Evolutionary conservation across 2,113 vertebrate species (phyloP), one percentile per base, ranked within the genome.

Genomic region (Saccopteryx bilineata): DNA sequence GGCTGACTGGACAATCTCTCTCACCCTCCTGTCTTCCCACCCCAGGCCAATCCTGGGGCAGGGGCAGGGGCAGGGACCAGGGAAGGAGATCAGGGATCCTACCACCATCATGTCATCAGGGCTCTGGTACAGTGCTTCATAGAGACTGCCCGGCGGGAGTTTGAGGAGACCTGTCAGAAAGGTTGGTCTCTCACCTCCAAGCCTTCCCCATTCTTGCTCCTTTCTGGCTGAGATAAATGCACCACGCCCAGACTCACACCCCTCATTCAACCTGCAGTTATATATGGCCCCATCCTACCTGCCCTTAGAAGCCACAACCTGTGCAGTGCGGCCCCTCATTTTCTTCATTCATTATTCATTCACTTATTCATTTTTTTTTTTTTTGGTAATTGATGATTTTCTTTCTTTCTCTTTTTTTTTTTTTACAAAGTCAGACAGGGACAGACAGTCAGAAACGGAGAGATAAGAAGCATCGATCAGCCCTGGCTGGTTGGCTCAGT

Each of bases 101-200:
- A 99, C 92, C 98, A 98, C 33, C 98, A 99, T 92, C 98, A 99
- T 52, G 99, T 99, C 94, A 99, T 99, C 90, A 97, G 98, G 71
- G 99, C 99, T 33, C 97, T 99, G 97, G 99, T 99, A 31, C 99
- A 99, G 88, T 98, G 99, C 28, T 99, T 99, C 97, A 99, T 99
- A 5, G 99, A 99, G 82, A 99, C 99, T 2, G 99, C 99, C 60
- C 81, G 98, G 74, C 98, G 98, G 11, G 99, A 99, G 97, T 99
- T 99, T 3, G 98, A 99, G 92, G 99, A 99, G 96, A 97, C 98
- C 24, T 98, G 98, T 66, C 97, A 99, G 52, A 99, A 99, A 99
- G 99, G 99, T 99, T 97, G 94, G 90, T n/a, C 14, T 33, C 52
- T n/a, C 48, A 1, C 52, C 23, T 54, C 26, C 9, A 54, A 58